Base-by-base conservation (phyloP, 2,797 vertebrate species). In the Heterohyrax brucei region DNA sequence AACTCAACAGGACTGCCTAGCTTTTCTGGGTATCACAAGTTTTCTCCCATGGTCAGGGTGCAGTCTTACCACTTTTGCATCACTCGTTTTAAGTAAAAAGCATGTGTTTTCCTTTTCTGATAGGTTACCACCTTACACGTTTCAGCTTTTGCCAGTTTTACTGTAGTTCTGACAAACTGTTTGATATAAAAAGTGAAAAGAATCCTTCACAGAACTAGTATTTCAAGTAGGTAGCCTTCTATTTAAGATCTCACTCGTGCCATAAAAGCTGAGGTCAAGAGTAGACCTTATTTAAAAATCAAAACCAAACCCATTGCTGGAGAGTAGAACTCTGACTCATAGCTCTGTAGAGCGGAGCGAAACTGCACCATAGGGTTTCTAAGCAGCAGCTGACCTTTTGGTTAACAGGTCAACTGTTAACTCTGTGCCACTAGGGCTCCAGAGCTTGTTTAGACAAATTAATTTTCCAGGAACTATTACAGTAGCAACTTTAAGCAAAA, bases 401-500 rank as follows among this genome's bases (percentile, higher is more conserved):
- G 33, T 44, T 44, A 44, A 19, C 19, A 22, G 16, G 18, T 8
- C 8, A 44, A 33, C 18, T 19, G 8, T 73, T 73, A 39, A 73
- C 21, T 33, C 70, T 7, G 33, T 9, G 10, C 70, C 70, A 73
- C 33, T 19, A 22, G 33, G 19, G 33, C 33, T 8, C 33, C 18
- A 73, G 70, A 44, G 18, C 19, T 73, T 39, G 33, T 78, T 90
- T 84, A 7, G 14, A 92, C 1, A 79, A 39, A 93, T 81, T 84
- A 22, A 77, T 73, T 80, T 85, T 86, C 48, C 70, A 70, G 39
- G 91, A 92, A 13, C 84, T 83, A 92, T 48, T 62, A 66, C 87
- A 44, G 73, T 48, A 95, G 66, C 64, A 92, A 96, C 66, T 73
- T 89, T 75, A 66, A 83, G 22, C 72, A 70, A 93, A 91, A 96